Conservation (phyloP, 1,140 invertebrate species). For the Oryctes rhinoceros region DNA sequence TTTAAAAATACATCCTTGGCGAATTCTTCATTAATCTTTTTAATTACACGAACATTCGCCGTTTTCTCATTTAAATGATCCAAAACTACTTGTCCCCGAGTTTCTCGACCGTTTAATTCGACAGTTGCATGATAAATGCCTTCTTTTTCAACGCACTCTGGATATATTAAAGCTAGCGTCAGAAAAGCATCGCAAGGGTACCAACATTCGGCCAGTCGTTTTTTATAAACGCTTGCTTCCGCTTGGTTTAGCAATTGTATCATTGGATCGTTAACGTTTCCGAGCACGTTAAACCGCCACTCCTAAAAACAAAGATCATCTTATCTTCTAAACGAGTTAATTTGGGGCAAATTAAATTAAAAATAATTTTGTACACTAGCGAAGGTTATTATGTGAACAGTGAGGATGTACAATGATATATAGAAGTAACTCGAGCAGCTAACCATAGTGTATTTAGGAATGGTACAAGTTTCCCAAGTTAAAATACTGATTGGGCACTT, state of each 20-base stretch:
- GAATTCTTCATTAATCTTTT: constrained; percentile 39
- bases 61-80: constrained; percentile 41
- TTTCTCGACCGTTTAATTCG: constrained; percentile 41
- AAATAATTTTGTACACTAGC: too few species aligned
- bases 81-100: constrained; percentile 42
- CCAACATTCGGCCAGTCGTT: neutral
- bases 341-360: too few species aligned
- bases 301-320: constrained; percentile 2
- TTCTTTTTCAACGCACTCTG: constrained; percentile 26
- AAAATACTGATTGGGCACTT: constrained; percentile 68
- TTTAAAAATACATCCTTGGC: constrained; percentile 37
- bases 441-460: constrained; percentile 26
- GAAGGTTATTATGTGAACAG: too few species aligned
- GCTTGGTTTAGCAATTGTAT: constrained; percentile 39
- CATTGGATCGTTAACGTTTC: neutral
- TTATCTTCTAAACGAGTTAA: neutral
- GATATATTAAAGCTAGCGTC: constrained; percentile 35
- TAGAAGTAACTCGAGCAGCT: neutral
- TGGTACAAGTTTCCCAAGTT: constrained; percentile 68
- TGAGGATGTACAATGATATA: too few species aligned
- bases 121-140: constrained; percentile 39
- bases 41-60: constrained; percentile 42
- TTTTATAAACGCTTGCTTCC: constrained; percentile 37
- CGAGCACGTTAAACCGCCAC: constrained; percentile 36
- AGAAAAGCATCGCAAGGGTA: constrained; percentile 41